Evolutionary conservation across 2,888 invertebrate species (phyloP), one percentile per base, ranked within the genome.

Genomic region (Mythimna pallens): DNA sequence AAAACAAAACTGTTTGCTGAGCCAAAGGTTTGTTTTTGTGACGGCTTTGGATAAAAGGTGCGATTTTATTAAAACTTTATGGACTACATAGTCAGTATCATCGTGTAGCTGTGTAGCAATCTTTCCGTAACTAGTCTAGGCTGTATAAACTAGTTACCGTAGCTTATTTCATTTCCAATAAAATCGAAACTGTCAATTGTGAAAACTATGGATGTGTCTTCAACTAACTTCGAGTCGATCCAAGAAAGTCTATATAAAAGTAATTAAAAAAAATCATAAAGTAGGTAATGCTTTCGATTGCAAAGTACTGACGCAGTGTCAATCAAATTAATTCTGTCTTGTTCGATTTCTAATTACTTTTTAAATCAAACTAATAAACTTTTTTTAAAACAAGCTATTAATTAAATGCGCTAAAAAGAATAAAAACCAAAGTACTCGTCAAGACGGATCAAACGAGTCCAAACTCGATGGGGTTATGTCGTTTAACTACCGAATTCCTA

Each of bases 281-380:
- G 30, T 43, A 22, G 50, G 30, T 43, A 64, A 70, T 14, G 64
- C 30, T 72, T 52, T 79, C 22, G 43, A 50, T 14, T 25, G 6
- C 22, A 54, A 66, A 4, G 12, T 10, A n/a, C 14, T 25, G 20
- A 25, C 5, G 30, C 6, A 30, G n/a, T 79, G 80, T 73, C 76
- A 77, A 73, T 77, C 76, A 77, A 57, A 52, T 73, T 55, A 65
- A 79, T 72, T 20, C 22, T 25, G 47, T 40, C 54, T 12, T 17
- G 17, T 65, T 30, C 1, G 55, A 65, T 76, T 80, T 76, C 65
- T 79, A 79, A 80, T 64, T 57, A 64, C 36, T 6, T 59, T 73
- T 76, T n/a, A 6, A 34, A 34, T n/a, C 8, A 17, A 22, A 12
- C 17, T 43, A 52, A 52, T 52, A 30, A 30, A 30, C 30, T 30